These are phyloP conservation scores for Buphagus erythrorhynchus DNA, from an alignment of 2,797 vertebrate species.

Conservation along the genomic window DNA sequence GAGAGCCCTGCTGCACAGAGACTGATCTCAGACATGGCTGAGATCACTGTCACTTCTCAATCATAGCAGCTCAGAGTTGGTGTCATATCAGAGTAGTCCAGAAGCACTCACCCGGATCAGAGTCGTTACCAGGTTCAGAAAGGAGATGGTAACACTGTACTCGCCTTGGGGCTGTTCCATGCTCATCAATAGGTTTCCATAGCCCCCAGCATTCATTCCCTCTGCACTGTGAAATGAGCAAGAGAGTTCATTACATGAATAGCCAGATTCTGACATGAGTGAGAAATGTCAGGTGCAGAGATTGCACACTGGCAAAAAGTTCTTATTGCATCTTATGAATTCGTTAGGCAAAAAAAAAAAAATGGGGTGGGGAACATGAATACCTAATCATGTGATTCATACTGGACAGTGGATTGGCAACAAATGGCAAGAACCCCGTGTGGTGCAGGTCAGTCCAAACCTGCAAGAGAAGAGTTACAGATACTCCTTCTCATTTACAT, in stretches of 20 bases:
- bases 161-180: slow-evolving; percentile 95
- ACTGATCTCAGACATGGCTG: neutral
- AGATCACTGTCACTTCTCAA: neutral
- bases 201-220: slow-evolving; percentile 97
- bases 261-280: neutral
- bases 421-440: slow-evolving; percentile 94
- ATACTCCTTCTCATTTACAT: neutral
- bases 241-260: neutral
- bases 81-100: neutral
- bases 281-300: neutral
- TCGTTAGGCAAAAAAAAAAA: neutral
- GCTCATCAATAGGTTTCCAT: slow-evolving; percentile 91
- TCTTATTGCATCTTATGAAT: neutral
- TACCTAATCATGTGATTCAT: slow-evolving; percentile 93
- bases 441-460: slow-evolving; percentile 97
- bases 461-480: slow-evolving; percentile 68
- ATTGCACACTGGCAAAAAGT: neutral
- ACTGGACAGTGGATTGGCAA: slow-evolving; percentile 87
- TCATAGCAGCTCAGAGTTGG: neutral
- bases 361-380: neutral
- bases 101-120: slow-evolving; percentile 88
- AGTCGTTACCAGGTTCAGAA: slow-evolving; percentile 91
- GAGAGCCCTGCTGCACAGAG: neutral
- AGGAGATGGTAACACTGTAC: slow-evolving; percentile 92
- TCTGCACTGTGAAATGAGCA: slow-evolving; percentile 83